Base-by-base conservation (phyloP, 2,888 invertebrate genomes). In the Mongoloraphidia duomilia region DNA sequence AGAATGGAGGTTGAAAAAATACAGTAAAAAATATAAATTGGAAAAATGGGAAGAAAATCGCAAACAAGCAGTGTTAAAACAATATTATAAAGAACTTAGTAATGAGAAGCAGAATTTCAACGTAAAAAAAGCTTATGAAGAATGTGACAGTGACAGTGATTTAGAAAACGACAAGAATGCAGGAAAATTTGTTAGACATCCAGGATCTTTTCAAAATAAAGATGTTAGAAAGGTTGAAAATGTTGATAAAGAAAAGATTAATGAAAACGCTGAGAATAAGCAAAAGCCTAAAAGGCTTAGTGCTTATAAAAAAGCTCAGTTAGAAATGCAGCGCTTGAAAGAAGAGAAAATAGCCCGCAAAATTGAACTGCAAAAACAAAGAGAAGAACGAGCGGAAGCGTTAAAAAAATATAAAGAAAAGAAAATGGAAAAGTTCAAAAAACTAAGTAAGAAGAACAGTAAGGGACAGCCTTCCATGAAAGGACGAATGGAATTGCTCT, bases 401-500 rank as follows among this genome's bases (percentile, higher is more conserved):
- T 58, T 82, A 38, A 72, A 74, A 55, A 75, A 75, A 54, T 85
- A 84, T 58, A 82, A 80, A 57, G 74, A 80, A 60, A 80, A 80
- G 57, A 86, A 83, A 57, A 70, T 76, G 43, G 79, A 82, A 44
- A 79, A 75, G 50, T 82, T 74, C 53, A 86, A 83, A 65, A 80
- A 79, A 54, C 66, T 90, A 40, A 82, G 80, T 44, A 82, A 81
- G 61, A 85, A 80, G 61, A 91, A 84, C 0, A 82, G 77, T 57
- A 84, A 77, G 58, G 91, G 91, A 0, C 91, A 92, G 61, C 91
- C 91, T 0, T 69, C 89, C 2, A 90, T 92, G 89, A 84, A 81
- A 50, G 82, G 82, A 47, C 73, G 89, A 56, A 72, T 91, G 61
- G 81, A 90, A 65, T 63, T 86, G 60, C 68, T 92, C 47, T 66